Conservation (phyloP, 2,797 vertebrate genomes). For the Monodelphis domestica region DNA sequence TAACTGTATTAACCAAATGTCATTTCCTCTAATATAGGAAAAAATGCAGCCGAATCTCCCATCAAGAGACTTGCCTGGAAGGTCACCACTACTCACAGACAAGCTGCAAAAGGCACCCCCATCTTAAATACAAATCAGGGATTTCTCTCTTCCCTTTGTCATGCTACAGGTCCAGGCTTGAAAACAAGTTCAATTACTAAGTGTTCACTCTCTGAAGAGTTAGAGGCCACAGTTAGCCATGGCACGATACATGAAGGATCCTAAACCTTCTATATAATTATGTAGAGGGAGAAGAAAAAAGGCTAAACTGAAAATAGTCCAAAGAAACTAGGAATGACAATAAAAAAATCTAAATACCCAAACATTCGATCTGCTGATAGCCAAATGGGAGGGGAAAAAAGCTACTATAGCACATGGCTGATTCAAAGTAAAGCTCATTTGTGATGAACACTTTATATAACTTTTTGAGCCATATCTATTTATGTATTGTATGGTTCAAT, state of each 20-base stretch:
- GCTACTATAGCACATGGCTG: slow-evolving; percentile 56
- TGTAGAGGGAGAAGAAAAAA: too few species aligned
- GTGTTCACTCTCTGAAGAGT: not conserved
- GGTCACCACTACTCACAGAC: not conserved
- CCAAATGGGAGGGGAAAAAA: slow-evolving; percentile 71
- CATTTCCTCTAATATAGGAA: not conserved
- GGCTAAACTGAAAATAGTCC: not conserved
- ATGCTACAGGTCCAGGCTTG: slow-evolving; percentile 49
- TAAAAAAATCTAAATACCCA: slow-evolving; percentile 55
- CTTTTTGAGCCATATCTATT: not conserved
- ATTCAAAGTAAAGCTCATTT: slow-evolving; percentile 61
- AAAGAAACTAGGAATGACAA: not conserved
- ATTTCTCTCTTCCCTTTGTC: not conserved
- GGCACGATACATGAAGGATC: not conserved
- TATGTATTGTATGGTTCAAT: not conserved
- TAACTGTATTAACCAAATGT: not conserved
- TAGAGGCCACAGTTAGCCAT: not conserved
- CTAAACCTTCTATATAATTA: slow-evolving; percentile 48
- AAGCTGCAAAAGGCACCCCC: not conserved
- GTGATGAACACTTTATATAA: not conserved
- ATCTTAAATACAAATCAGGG: not conserved
- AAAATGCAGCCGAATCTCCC: not conserved
- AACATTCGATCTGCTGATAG: slow-evolving; percentile 65
- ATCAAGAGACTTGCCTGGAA: fast-evolving
- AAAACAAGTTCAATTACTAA: slow-evolving; percentile 19